Evolutionary conservation across 2,797 vertebrate genomes (phyloP).

Genomic region (Leptatherina wallacei): DNA sequence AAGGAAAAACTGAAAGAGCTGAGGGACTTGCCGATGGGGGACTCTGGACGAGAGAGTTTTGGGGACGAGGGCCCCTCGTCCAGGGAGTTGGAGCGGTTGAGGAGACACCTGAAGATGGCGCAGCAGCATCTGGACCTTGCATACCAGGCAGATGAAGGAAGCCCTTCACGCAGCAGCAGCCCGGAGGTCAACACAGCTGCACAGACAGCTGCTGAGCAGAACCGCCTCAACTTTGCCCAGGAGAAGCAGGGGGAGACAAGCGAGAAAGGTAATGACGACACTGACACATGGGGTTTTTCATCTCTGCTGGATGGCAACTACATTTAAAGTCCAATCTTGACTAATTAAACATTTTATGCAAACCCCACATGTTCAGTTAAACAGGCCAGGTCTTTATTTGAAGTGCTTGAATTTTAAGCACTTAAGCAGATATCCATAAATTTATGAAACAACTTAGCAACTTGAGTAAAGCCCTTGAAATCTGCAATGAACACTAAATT

Average conservation of each 20-base stretch:
- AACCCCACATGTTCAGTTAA: constrained; percentile 1
- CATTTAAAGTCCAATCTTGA: background rate
- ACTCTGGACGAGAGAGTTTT: constrained; percentile 76
- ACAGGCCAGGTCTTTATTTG: background rate
- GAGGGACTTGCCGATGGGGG: constrained; percentile 69
- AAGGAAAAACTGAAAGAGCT: constrained; percentile 81
- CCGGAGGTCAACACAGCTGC: constrained; percentile 83
- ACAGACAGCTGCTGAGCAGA: constrained; percentile 87
- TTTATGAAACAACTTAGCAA: background rate
- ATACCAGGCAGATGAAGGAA: constrained; percentile 81
- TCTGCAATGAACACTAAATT: too few relatives aligned
- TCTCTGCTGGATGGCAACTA: background rate
- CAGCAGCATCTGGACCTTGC: constrained; percentile 90
- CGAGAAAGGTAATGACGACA: constrained; percentile 77
- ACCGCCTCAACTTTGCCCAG: constrained; percentile 90
- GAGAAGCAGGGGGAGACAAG: constrained; percentile 84
- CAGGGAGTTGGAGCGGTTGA: constrained; percentile 84
- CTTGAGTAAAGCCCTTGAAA: background rate
- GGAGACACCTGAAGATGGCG: constrained; percentile 87
- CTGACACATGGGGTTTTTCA: background rate
- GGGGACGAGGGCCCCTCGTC: constrained; percentile 69
- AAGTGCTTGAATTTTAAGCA: background rate
- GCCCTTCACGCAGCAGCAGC: constrained; percentile 85
- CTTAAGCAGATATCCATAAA: too few relatives aligned
- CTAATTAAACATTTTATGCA: background rate